phyloP scores from a whole-genome alignment of 2,888 invertebrate genomes.

The Onthophagus sagittarius region DNA sequence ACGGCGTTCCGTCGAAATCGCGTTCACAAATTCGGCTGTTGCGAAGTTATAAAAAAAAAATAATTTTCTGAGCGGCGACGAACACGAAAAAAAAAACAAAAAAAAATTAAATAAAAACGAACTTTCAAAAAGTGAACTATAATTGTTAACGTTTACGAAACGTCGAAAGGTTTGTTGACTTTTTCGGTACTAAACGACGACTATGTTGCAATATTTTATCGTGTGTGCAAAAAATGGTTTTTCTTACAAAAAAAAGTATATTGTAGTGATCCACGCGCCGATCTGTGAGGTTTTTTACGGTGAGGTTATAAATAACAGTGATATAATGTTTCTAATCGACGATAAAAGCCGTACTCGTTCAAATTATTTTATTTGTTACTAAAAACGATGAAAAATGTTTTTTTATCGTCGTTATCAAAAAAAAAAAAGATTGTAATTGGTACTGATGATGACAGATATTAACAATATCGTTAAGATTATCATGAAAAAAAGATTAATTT shows the following conservation, averaged over 20 bases:
- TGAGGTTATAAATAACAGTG: neutral
- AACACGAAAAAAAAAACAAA: neutral
- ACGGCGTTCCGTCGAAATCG: constrained; percentile 43
- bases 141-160: constrained; percentile 15
- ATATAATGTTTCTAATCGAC: neutral
- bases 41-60: constrained; percentile 46
- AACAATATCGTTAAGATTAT: too few species aligned
- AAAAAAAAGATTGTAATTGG: too few species aligned
- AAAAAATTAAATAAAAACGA: neutral
- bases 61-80: constrained; percentile 29
- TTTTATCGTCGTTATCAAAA: too few species aligned
- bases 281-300: neutral
- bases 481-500: too few species aligned
- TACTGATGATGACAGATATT: too few species aligned
- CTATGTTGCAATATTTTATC: constrained; percentile 38
- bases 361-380: neutral
- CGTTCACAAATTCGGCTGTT: constrained; percentile 45
- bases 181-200: constrained; percentile 28
- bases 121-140: neutral
- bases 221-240: neutral
- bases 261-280: neutral
- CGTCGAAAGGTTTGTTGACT: constrained; percentile 12
- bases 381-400: too few species aligned
- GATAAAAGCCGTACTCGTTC: neutral
- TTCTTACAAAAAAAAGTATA: neutral